These are phyloP conservation scores for Lutjanus campechanus DNA, from an alignment of 2,797 vertebrate genomes.

Conservation along the genomic window DNA sequence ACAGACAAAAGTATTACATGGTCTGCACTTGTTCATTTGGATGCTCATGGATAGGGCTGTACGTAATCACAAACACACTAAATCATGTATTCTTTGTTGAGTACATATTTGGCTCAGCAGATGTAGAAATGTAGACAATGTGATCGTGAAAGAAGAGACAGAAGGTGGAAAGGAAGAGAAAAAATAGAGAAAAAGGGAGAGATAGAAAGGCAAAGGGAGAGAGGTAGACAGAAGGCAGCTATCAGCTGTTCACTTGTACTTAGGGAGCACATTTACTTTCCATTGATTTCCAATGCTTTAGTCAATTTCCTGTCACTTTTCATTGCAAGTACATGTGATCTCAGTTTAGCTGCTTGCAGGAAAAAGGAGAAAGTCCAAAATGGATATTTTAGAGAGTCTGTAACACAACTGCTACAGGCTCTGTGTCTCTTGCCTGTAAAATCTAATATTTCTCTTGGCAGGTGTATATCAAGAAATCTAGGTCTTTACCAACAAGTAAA, in stretches of 20 bases:
- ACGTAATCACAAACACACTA: constrained; percentile 17
- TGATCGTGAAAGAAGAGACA: constrained; percentile 54
- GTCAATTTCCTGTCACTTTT: constrained; percentile 99
- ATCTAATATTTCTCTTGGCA: constrained; percentile 45
- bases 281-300: constrained; percentile 99
- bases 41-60: not conserved
- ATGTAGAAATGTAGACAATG: constrained; percentile 53
- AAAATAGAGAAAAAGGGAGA: constrained; percentile 53
- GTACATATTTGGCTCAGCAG: constrained; percentile 40
- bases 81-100: constrained; percentile 54
- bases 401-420: constrained; percentile 53
- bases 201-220: constrained; percentile 51
- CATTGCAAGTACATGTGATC: constrained; percentile 96
- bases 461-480: constrained; percentile 44
- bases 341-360: constrained; percentile 94
- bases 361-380: constrained; percentile 86
- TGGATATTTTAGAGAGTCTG: constrained; percentile 72
- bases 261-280: constrained; percentile 99
- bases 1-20: not conserved
- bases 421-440: constrained; percentile 47
- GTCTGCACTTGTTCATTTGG: not conserved
- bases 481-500: constrained; percentile 26
- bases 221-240: constrained; percentile 86
- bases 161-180: constrained; percentile 43
- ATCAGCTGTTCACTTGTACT: constrained; percentile 99